These are phyloP conservation scores for Hylyphantes graminicola DNA, from an alignment of 1,140 invertebrate species.

Conservation along the genomic window DNA sequence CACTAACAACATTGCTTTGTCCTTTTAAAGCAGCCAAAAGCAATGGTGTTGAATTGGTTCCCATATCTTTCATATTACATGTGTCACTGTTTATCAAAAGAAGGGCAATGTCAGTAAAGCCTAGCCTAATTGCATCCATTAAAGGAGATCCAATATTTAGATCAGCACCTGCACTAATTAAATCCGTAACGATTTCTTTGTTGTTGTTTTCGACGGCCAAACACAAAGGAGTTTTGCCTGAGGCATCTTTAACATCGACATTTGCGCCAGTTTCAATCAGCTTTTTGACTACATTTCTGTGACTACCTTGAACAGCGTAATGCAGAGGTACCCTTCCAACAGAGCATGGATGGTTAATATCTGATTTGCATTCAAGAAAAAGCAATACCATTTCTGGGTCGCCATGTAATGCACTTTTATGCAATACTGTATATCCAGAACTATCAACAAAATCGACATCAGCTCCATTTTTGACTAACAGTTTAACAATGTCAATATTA, in stretches of 20 bases:
- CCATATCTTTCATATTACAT: too few relatives aligned
- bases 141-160: neutral
- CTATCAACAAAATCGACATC: constrained; percentile 63
- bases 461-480: constrained; percentile 20
- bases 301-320: constrained; percentile 11
- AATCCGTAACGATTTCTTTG: neutral
- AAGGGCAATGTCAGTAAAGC: too few relatives aligned
- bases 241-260: neutral
- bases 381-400: too few relatives aligned
- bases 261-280: constrained; percentile 8
- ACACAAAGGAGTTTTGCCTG: neutral
- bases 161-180: neutral
- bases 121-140: too few relatives aligned
- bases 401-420: too few relatives aligned
- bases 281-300: neutral
- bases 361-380: too few relatives aligned
- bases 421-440: neutral
- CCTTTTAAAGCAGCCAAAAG: too few relatives aligned
- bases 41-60: too few relatives aligned
- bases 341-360: too few relatives aligned
- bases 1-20: too few relatives aligned
- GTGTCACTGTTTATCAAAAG: too few relatives aligned
- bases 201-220: neutral
- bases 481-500: neutral
- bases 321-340: neutral